Percentiles rank a stretch among this genome's conserved stretches.
phyloP scores from a whole-genome alignment of 2,888 invertebrate species.

The Mesoligia furuncula region DNA sequence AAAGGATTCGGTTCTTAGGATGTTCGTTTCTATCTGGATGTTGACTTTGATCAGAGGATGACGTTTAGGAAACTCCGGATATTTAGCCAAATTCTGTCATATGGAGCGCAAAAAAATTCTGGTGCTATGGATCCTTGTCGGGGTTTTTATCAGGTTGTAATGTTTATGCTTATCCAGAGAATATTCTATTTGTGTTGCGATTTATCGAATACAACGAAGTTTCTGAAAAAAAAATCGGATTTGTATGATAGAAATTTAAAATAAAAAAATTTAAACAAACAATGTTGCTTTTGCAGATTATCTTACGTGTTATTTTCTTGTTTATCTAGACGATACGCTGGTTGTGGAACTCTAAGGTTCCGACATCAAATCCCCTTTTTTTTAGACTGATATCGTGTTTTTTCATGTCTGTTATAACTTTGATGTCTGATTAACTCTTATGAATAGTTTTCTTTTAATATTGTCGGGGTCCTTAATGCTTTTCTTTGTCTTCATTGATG shows the following conservation, averaged over 20 bases:
- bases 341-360: background rate
- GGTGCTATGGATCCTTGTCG: background rate
- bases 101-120: background rate
- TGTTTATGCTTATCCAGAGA: background rate
- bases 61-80: background rate
- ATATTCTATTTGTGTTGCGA: slow-evolving; percentile 51
- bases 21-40: background rate
- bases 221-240: background rate
- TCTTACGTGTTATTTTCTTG: background rate
- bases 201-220: slow-evolving; percentile 41
- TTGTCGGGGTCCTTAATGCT: background rate
- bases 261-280: background rate
- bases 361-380: too few species aligned
- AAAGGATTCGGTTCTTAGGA: background rate
- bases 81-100: background rate
- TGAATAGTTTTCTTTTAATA: background rate
- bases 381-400: background rate
- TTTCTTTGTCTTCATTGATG: background rate
- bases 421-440: background rate
- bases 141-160: background rate
- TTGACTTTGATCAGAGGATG: background rate
- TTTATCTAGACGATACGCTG: background rate
- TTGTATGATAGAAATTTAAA: background rate
- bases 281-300: background rate
- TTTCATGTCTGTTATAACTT: background rate